Evolutionary conservation across 2,797 vertebrate species (phyloP).

Genomic region (Spinus olivaceus): DNA sequence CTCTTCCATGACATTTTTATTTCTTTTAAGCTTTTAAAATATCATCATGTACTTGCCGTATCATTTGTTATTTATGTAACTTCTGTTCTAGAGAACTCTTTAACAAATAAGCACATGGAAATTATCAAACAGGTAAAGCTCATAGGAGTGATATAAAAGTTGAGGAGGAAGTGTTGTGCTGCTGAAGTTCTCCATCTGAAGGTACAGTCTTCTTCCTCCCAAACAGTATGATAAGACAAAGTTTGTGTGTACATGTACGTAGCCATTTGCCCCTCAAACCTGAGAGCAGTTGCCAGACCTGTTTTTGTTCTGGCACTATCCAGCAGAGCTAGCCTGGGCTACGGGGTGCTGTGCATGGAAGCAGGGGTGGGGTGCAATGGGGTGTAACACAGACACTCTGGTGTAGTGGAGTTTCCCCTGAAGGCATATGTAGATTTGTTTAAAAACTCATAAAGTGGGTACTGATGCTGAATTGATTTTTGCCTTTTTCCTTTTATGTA

Average conservation of each 20-base stretch:
- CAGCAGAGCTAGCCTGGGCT: not conserved
- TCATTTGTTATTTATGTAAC: not conserved
- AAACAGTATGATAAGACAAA: not conserved
- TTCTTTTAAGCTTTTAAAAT: constrained; percentile 5
- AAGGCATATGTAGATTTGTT: not conserved
- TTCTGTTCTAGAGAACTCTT: not conserved
- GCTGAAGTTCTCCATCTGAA: not conserved
- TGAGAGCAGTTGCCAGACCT: not conserved
- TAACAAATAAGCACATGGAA: not conserved
- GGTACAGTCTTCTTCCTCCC: not conserved
- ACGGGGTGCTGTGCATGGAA: fast-evolving
- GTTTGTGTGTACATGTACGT: not conserved
- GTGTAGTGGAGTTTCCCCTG: not conserved
- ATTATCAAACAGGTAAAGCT: not conserved
- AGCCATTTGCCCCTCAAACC: not conserved
- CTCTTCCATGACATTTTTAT: constrained; percentile 16
- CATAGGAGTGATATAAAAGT: not conserved
- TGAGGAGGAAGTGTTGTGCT: not conserved
- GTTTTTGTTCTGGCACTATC: not conserved
- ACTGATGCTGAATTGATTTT: not conserved
- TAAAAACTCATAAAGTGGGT: not conserved
- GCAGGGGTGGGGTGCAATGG: fast-evolving
- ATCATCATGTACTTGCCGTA: not conserved
- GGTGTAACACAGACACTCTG: fast-evolving
- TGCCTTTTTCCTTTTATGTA: not conserved